These are phyloP conservation scores for Heterotis niloticus DNA, from an alignment of 2,113 vertebrate genomes.

Conservation along the genomic window DNA sequence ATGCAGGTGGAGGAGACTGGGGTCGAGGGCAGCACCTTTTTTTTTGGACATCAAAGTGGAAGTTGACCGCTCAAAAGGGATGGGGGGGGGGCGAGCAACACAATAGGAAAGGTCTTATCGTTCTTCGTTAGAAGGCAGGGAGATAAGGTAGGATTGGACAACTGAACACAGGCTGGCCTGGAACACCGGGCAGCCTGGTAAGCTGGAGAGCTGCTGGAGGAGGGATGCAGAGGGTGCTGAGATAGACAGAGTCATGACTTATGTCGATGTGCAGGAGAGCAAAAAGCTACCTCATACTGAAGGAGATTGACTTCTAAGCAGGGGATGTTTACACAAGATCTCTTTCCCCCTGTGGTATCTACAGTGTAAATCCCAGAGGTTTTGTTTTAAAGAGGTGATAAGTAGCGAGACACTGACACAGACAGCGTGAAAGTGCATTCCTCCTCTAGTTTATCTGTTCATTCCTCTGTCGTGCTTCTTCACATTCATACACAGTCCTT, in stretches of 20 bases:
- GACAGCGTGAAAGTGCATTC: conserved; percentile 17
- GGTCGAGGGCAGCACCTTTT: background rate
- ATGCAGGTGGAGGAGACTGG: background rate
- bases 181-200: background rate
- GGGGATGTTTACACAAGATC: conserved; percentile 23
- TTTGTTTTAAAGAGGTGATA: conserved; percentile 29
- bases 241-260: background rate
- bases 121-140: conserved; percentile 3
- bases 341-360: conserved; percentile 6
- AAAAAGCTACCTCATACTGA: background rate
- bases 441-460: conserved; percentile 20
- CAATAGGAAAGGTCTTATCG: conserved; percentile 1
- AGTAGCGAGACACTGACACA: conserved; percentile 21
- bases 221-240: background rate
- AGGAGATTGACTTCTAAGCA: background rate
- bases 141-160: background rate
- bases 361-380: conserved; percentile 6
- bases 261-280: background rate
- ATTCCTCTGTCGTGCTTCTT: background rate
- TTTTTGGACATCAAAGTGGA: background rate
- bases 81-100: background rate
- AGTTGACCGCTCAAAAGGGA: background rate
- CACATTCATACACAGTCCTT: background rate
- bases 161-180: background rate
- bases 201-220: background rate